Base-by-base conservation (phyloP, 1,140 invertebrate genomes). In the Drosophila sechellia region DNA sequence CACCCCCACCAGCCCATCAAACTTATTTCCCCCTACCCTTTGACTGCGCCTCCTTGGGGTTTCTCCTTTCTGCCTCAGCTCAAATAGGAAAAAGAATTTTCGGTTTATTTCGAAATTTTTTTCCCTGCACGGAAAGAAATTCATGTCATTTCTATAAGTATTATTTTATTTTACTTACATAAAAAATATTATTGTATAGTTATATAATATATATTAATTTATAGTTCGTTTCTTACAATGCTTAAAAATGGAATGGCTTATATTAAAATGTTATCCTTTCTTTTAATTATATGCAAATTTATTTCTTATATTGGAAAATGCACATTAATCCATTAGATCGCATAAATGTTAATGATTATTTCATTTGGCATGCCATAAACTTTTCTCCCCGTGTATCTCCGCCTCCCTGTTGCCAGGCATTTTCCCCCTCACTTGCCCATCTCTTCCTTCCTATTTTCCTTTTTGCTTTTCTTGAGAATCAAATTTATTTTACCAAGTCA, bases 401-500 rank as follows among this genome's bases (percentile, higher is more conserved):
- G 42, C 25, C 42, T 66, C 40, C 39, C 48, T 35, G 57, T 60
- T 72, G 40, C 55, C 40, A 59, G 58, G 78, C 50, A 57, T 69
- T 70, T 64, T 56, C 40, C 17, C 56, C 63, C 45, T 10, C 64
- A 57, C 31, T 66, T 72, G 54, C 70, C 49, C 59, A 68, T 60
- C 78, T 60, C 78, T 73, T 70, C 12, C 52, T 35, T 48, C 20
- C 37, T 25, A 37, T 46, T 22, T 63, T 74, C 75, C 77, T 86
- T 90, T 81, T 75, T 55, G 71, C 72, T 84, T 89, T 89, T 87
- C 90, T 91, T 90, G 80, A 90, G 90, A 91, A 91, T 91, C 86
- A 91, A 91, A 90, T 91, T 91, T 91, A 90, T 91, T 91, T 91
- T 91, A 81, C 86, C 90, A 90, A 91, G 86, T 91, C 90, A 87